A percentile compares a stretch with the other conserved stretches of the same genome.
phyloP scores from a whole-genome alignment of 2,113 vertebrate genomes.

The Anhinga rufa region DNA sequence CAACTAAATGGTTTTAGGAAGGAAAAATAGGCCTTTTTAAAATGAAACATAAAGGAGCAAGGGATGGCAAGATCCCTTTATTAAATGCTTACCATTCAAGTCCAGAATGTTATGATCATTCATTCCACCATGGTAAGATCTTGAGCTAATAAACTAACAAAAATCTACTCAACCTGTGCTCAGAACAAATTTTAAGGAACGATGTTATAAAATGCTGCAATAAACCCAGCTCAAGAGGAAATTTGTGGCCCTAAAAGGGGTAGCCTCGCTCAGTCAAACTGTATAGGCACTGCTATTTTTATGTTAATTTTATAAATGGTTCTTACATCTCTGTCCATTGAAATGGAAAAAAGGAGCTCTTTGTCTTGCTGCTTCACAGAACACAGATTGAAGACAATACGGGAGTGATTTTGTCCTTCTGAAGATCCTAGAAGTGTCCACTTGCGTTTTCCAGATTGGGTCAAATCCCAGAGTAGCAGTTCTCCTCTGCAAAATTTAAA shows the following conservation, averaged over 20 bases:
- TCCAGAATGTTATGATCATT: not conserved
- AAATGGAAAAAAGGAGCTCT: conserved; percentile 89
- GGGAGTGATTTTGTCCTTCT: conserved; percentile 90
- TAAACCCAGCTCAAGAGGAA: not conserved
- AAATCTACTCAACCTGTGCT: not conserved
- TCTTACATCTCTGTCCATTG: conserved; percentile 93
- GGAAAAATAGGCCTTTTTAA: not conserved
- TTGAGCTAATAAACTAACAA: not conserved
- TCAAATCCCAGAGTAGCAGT: conserved; percentile 88
- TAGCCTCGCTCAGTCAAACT: not conserved
- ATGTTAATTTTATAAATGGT: not conserved
- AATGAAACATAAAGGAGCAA: not conserved
- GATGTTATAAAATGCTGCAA: not conserved
- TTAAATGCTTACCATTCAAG: not conserved
- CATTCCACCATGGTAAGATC: not conserved
- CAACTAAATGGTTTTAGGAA: not conserved
- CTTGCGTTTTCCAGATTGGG: conserved; percentile 80
- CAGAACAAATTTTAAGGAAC: not conserved
- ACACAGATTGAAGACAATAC: conserved; percentile 92
- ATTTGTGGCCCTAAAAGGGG: not conserved
- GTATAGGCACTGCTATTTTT: not conserved
- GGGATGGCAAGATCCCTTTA: not conserved
- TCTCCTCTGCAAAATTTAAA: conserved; percentile 79
- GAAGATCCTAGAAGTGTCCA: conserved; percentile 82
- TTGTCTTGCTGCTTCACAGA: conserved; percentile 69